Conservation (phyloP, 1,140 invertebrate genomes). For the Pygmarrhopalites habei region DNA sequence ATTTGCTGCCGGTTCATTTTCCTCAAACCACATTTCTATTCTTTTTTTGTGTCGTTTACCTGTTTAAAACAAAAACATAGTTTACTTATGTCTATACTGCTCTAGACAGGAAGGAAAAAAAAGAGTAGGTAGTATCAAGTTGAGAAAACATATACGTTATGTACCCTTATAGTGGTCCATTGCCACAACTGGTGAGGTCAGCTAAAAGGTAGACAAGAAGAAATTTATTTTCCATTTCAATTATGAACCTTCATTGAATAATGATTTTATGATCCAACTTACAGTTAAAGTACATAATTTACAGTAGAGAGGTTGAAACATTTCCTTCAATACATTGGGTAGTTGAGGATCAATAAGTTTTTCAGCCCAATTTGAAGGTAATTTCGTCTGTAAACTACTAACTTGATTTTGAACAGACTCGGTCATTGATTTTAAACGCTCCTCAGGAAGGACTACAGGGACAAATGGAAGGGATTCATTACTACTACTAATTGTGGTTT, state of each 20-base stretch:
- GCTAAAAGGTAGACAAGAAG: constrained; percentile 6
- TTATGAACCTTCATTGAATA: neutral
- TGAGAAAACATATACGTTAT: no score
- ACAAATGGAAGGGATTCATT: constrained; percentile 20
- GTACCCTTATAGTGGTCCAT: constrained; percentile 29
- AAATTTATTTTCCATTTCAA: neutral
- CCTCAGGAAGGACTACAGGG: constrained; percentile 15
- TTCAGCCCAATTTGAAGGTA: constrained; percentile 5
- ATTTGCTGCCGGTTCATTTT: neutral
- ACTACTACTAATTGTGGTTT: neutral
- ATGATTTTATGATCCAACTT: neutral
- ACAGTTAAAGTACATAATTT: constrained; percentile 28
- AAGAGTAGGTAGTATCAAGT: no score
- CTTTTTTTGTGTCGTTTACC: constrained; percentile 28
- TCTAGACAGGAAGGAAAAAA: no score
- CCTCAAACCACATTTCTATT: constrained; percentile 21
- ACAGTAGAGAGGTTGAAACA: constrained; percentile 35
- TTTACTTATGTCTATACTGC: no score
- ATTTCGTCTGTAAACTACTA: neutral
- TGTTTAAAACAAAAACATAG: no score
- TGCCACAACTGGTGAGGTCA: constrained; percentile 29
- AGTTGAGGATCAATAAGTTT: constrained; percentile 20
- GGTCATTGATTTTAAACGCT: constrained; percentile 18
- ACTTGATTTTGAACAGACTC: constrained; percentile 14
- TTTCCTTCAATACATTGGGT: constrained; percentile 23